Percentiles rank a stretch among this genome's conserved stretches.
Conservation (phyloP, 2,888 invertebrate species). For the Alviniconcha strummeri region DNA sequence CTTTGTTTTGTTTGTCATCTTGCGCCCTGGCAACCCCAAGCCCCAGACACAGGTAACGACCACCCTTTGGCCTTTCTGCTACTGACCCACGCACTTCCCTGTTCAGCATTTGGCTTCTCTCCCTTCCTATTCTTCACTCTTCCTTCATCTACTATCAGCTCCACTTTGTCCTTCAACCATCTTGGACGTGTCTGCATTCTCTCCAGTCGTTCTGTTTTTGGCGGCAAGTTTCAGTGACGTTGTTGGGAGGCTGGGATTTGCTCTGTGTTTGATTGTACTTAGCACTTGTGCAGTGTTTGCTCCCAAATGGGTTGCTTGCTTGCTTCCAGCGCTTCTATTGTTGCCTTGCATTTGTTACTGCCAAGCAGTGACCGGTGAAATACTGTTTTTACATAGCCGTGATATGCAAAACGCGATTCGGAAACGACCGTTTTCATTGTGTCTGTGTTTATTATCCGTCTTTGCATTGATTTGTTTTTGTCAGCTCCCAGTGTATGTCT, state of each 20-base stretch:
- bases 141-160: not conserved
- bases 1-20: constrained; percentile 9
- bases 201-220: too few relatives aligned
- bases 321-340: not conserved
- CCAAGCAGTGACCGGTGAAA: not conserved
- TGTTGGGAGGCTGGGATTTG: too few relatives aligned
- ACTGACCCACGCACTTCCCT: not conserved
- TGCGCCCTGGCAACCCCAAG: constrained; percentile 22
- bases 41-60: constrained; percentile 13
- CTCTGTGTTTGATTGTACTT: not conserved
- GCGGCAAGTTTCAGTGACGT: too few relatives aligned
- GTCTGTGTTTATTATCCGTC: too few relatives aligned
- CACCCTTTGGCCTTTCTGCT: not conserved
- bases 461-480: too few relatives aligned
- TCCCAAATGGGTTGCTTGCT: constrained; percentile 4
- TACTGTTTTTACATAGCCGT: not conserved
- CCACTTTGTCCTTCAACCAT: too few relatives aligned
- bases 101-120: too few relatives aligned
- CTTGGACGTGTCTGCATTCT: too few relatives aligned
- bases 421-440: too few relatives aligned
- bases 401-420: too few relatives aligned
- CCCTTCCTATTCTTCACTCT: not conserved
- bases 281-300: not conserved
- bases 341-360: constrained; percentile 1
- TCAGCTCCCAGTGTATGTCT: too few relatives aligned